Evolutionary conservation across 2,113 vertebrate genomes (phyloP), one percentile per base, ranked within the genome.

Genomic region (Pollimyrus isidori): DNA sequence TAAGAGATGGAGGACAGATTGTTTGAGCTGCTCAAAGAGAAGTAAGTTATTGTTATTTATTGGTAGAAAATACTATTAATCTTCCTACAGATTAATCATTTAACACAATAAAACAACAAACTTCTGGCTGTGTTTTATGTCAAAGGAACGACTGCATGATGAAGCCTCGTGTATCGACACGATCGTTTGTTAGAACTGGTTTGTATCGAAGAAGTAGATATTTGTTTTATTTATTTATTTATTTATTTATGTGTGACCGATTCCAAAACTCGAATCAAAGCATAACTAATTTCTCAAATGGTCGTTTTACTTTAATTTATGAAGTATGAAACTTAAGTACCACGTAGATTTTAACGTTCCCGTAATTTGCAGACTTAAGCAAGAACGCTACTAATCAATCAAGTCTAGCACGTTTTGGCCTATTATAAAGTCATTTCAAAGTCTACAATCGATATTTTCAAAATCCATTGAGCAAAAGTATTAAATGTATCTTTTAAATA

Each of bases 31-130:
- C 95, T 96, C 94, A 92, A 93, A 94, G 95, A 95, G 96, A 96
- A 95, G 96, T 99, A 99, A 99, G 96, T 99, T 99, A 99, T 99
- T 99, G 96, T 96, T 99, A 98, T 98, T 99, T 99, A 99, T 99
- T 99, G 97, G 95, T 93, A 95, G 93, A 93, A 94, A 93, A 92
- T 84, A 46, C 82, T 48, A 48, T 45, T 45, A 42, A 95, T 92
- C 94, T 96, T 94, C 94, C 92, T 91, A 93, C 93, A 93, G 94
- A 95, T 94, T 69, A 69, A 95, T 93, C 94, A 97, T 95, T 96
- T 94, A 95, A 93, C 95, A 96, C 94, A 98, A 99, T 98, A 97
- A 97, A 53, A 87, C 96, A 95, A 90, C 82, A 84, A 84, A n/a
- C 11, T 48, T 21, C 45, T 48, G 82, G 19, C 39, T 84, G 39